Evolutionary conservation across 2,113 vertebrate genomes (phyloP).

Genomic region (Sturnira hondurensis): DNA sequence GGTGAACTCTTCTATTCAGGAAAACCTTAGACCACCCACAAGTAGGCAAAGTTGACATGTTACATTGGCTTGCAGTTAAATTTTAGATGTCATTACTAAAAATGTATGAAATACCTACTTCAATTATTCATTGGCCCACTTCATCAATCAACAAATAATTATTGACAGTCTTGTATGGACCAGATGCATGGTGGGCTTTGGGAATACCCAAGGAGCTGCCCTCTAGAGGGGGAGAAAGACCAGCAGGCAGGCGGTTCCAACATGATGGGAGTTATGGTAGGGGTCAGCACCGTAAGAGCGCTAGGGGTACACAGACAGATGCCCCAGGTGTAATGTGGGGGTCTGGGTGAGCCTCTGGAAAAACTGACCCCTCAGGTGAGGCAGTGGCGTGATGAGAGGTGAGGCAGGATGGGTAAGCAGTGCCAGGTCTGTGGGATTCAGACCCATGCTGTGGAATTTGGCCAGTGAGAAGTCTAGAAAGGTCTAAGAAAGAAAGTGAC

Average conservation of each 20-base stretch:
- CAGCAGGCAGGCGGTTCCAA: neutral
- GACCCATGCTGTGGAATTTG: neutral
- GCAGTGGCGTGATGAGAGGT: neutral
- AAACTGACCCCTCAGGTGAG: neutral
- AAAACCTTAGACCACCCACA: slow-evolving; percentile 27
- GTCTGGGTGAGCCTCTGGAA: neutral
- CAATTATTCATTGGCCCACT: neutral
- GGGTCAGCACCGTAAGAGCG: neutral
- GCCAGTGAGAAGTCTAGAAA: neutral
- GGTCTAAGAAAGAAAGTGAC: neutral
- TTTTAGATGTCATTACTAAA: slow-evolving; percentile 14
- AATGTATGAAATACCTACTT: slow-evolving; percentile 10
- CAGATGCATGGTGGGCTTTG: neutral
- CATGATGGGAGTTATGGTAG: accelerated
- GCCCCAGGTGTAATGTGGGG: neutral
- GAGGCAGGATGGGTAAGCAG: neutral
- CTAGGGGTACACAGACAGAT: neutral
- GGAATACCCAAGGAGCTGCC: neutral
- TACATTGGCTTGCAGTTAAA: neutral
- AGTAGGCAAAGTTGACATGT: neutral
- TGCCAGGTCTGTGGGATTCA: neutral
- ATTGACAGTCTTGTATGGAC: neutral
- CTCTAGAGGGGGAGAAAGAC: neutral
- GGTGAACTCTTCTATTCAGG: neutral
- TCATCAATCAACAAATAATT: neutral